Base-by-base conservation (phyloP, 2,888 invertebrate species). In the Trichogramma evanescens region DNA sequence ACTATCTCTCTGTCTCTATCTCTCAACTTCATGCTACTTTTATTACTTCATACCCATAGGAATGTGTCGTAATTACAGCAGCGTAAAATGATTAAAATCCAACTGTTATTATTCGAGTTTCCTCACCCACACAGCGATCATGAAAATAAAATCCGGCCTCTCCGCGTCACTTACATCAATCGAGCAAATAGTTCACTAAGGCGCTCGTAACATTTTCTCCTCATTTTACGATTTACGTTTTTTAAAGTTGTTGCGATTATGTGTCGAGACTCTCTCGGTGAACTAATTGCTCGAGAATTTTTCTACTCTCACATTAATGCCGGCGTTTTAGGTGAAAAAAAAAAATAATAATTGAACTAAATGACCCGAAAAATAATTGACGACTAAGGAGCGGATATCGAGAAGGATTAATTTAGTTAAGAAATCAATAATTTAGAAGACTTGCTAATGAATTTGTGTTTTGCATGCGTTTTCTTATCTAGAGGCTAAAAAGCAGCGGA, bases 401-500 rank as follows among this genome's bases (percentile, higher is more conserved):
- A 50, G 13, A 50, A 50, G 7, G 8, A 50, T 13, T 50, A n/a
- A 26, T 26, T 26, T 26, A 26, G 26, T 26, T 59, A 56, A 62
- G 54, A 55, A 51, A 64, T 62, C 59, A 59, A 58, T n/a, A 64
- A 62, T 64, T 55, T 61, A 56, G 57, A 69, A 72, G 67, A 73
- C 26, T 70, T 72, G 75, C 76, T 76, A 77, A 77, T 76, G 65
- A 70, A 72, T 74, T 75, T 73, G 76, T 72, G 70, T 76, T 73
- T 77, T 77, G 76, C 77, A 76, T 77, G 77, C 72, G 69, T 74
- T 77, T 75, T 74, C 72, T 74, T 75, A 71, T 76, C 72, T 74
- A 93, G 93, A 93, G 87, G 91, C 91, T 86, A 93, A 93, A 91
- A 93, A 93, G 89, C 90, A 90, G 85, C 88, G 89, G 86, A 89